Base-by-base conservation (phyloP, 2,888 invertebrate species). In the Drosophila sordidula region DNA sequence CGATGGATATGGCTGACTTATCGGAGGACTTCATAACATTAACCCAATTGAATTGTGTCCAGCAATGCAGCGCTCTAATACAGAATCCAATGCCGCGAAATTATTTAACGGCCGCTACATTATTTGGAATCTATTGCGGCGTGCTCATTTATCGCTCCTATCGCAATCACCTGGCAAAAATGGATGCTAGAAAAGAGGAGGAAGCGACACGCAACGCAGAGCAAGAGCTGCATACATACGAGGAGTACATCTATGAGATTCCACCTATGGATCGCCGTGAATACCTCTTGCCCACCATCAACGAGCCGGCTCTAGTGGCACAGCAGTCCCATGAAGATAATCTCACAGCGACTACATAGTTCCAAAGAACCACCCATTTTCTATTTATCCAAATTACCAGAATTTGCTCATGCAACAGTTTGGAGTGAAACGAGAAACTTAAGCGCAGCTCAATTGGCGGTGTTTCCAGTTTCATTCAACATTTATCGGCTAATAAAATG, bases 121-220 rank as follows among this genome's bases (percentile, higher is more conserved):
- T 75, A 1, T 50, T 75, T 9, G 46, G 75, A 4, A 2, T 75
- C 0, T 75, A 75, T 12, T 77, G 77, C 39, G 75, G 75, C 6
- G 54, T 57, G 5, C 34, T 77, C 8, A 16, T 59, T 4, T 77
- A 64, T 34, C 73, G 75, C 12, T 51, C 58, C 6, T 75, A 73
- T 34, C 52, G 44, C 6, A 56, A 41, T 6, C 36, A 68, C 6
- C 9, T 47, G 18, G 14, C 34, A 2, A 16, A 41, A 1, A 1
- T 45, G 11, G 42, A 62, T 14, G 26, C 34, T 0, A 34, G 42
- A 9, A 25, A 11, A 6, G 47, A 18, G 39, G 59, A 9, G 18
- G 29, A 42, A n/a, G 2, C 6, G 1, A 36, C 34, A 34, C 34
- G 34, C 34, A 34, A 1, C 12, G 34, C 34, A 34, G 12, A 12